phyloP scores from a whole-genome alignment of 2,797 vertebrate species.

The Euphonia xanthogaster region DNA sequence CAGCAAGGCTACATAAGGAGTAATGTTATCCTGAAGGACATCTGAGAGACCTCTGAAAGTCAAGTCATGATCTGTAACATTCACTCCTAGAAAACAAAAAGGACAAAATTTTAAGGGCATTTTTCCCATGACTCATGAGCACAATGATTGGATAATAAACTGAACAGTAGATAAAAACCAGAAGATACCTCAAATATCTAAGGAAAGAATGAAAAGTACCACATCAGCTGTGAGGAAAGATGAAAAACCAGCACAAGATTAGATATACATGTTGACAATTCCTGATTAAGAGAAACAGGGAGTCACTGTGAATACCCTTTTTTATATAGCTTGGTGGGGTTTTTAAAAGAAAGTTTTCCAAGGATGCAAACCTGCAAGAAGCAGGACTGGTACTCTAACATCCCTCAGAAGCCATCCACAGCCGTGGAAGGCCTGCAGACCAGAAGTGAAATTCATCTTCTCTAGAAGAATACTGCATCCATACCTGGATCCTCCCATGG shows the following conservation, averaged over 20 bases:
- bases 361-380: neutral
- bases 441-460: neutral
- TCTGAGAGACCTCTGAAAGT: conserved; percentile 89
- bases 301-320: neutral
- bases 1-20: conserved; percentile 86
- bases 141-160: neutral
- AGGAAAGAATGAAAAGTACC: neutral
- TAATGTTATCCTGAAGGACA: conserved; percentile 82
- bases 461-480: neutral
- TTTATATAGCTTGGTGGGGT: rapidly evolving
- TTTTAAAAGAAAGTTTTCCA: neutral
- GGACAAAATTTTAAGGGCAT: neutral
- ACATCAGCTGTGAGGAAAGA: neutral
- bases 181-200: neutral
- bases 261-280: neutral
- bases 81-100: conserved; percentile 83
- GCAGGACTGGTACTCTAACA: neutral
- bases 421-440: neutral
- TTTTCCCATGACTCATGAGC: neutral
- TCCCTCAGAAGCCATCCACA: neutral
- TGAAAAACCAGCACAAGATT: neutral
- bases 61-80: conserved; percentile 93
- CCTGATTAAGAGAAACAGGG: neutral
- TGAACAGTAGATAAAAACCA: neutral
- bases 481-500: neutral